Conservation (phyloP, 2,113 vertebrate genomes). For the Oenanthe melanoleuca region DNA sequence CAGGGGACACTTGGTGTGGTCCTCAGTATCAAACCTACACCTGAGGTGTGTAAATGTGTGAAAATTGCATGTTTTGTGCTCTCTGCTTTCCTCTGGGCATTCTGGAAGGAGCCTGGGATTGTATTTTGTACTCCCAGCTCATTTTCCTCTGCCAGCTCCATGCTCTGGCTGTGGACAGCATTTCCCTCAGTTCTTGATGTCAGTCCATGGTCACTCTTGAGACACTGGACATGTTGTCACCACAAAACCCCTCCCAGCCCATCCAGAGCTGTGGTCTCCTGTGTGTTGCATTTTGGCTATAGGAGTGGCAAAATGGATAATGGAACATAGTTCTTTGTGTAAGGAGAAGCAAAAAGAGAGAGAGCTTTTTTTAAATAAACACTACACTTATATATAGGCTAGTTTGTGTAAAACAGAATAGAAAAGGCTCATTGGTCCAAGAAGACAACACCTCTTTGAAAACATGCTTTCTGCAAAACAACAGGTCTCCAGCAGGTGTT, state of each 20-base stretch:
- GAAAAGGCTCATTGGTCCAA: no score
- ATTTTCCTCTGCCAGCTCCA: not conserved
- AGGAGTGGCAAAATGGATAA: no score
- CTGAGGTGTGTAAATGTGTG: not conserved
- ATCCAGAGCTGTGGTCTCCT: not conserved
- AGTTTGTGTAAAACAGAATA: no score
- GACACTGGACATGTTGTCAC: not conserved
- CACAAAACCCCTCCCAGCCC: not conserved
- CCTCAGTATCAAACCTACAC: not conserved
- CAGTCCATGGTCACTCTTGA: fast-evolving
- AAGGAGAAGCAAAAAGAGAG: no score
- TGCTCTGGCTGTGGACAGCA: not conserved
- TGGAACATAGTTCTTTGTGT: no score
- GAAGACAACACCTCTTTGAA: no score
- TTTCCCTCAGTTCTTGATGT: not conserved
- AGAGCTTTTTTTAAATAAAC: no score
- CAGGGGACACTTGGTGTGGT: not conserved
- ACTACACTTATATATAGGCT: no score
- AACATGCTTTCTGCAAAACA: no score
- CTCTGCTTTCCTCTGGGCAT: not conserved
- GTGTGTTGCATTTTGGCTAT: no score
- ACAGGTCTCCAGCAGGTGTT: no score
- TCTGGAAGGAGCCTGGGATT: not conserved
- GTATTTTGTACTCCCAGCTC: not conserved
- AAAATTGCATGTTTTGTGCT: not conserved